Evolutionary conservation across 2,888 invertebrate species (phyloP).

Genomic region (Agrochola litura): DNA sequence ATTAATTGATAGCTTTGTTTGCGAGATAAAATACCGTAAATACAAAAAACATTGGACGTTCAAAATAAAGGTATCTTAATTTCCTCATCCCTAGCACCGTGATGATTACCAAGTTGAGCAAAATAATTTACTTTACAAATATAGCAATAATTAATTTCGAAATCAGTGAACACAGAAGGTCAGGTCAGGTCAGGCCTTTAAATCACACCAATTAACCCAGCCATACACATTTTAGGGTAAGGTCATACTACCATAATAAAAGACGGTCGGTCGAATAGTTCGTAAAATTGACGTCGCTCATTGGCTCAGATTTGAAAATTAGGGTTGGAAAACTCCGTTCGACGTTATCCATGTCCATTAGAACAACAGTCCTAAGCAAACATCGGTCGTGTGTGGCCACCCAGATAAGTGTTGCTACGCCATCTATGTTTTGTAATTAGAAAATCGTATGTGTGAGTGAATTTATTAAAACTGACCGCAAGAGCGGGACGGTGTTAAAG

Average conservation of each 20-base stretch:
- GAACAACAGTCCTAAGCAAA: slow-evolving; percentile 88
- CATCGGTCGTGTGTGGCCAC: slow-evolving; percentile 83
- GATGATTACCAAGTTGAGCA: background rate
- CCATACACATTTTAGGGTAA: slow-evolving; percentile 34
- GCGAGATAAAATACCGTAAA: background rate
- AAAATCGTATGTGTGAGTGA: slow-evolving; percentile 66
- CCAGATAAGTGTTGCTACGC: slow-evolving; percentile 84
- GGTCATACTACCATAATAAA: slow-evolving; percentile 43
- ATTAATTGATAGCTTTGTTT: background rate
- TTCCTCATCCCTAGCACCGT: background rate
- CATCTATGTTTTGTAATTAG: slow-evolving; percentile 83
- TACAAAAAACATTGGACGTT: background rate
- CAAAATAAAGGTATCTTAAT: background rate
- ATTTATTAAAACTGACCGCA: slow-evolving; percentile 46
- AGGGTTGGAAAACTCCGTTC: slow-evolving; percentile 75
- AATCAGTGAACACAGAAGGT: slow-evolving; percentile 29
- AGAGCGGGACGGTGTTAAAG: slow-evolving; percentile 11
- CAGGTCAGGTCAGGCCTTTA: slow-evolving; percentile 15
- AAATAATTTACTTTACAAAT: slow-evolving; percentile 19
- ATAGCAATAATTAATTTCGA: slow-evolving; percentile 35
- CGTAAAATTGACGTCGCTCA: slow-evolving; percentile 62
- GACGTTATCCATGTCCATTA: slow-evolving; percentile 85
- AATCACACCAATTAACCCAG: slow-evolving; percentile 41
- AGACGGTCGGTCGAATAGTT: slow-evolving; percentile 50
- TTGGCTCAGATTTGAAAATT: slow-evolving; percentile 81